Evolutionary conservation across 2,113 vertebrate genomes (phyloP).

Genomic region (Dicentrarchus labrax): DNA sequence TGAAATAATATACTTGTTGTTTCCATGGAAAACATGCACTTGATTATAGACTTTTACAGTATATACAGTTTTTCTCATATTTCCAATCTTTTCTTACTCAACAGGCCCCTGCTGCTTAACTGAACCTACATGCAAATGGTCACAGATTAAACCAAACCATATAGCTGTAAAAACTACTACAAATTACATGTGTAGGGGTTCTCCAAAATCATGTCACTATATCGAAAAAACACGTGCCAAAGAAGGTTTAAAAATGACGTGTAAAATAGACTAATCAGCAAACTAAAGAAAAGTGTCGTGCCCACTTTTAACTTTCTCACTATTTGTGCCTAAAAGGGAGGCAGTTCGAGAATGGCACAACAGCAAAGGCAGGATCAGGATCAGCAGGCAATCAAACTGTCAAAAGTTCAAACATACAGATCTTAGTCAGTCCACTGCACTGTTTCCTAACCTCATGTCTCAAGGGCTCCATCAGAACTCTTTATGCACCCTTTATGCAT

Average conservation of each 20-base stretch:
- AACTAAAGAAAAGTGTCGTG: not conserved
- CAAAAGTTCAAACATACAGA: slow-evolving; percentile 4
- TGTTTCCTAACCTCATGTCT: slow-evolving; percentile 44
- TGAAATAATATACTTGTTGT: not conserved
- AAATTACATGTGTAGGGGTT: not conserved
- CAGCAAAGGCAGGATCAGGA: not conserved
- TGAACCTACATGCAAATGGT: slow-evolving; percentile 53
- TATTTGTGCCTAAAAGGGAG: not conserved
- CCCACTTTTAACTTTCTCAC: too few relatives aligned
- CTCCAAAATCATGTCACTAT: not conserved
- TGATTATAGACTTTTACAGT: slow-evolving; percentile 38
- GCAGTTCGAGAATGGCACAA: not conserved
- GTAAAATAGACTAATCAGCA: not conserved
- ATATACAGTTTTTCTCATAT: slow-evolving; percentile 30
- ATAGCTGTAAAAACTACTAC: not conserved
- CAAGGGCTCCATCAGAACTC: slow-evolving; percentile 25
- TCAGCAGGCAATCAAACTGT: too few relatives aligned
- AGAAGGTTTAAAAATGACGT: not conserved
- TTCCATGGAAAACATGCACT: slow-evolving; percentile 30
- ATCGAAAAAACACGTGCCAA: not conserved
- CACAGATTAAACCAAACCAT: slow-evolving; percentile 49
- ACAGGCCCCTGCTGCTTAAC: slow-evolving; percentile 57
- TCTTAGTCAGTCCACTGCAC: slow-evolving; percentile 23
- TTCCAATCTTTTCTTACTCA: slow-evolving; percentile 43
- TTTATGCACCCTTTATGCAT: slow-evolving; percentile 44